Evolutionary conservation across 2,113 vertebrate genomes (phyloP).

Genomic region (Osmerus mordax): DNA sequence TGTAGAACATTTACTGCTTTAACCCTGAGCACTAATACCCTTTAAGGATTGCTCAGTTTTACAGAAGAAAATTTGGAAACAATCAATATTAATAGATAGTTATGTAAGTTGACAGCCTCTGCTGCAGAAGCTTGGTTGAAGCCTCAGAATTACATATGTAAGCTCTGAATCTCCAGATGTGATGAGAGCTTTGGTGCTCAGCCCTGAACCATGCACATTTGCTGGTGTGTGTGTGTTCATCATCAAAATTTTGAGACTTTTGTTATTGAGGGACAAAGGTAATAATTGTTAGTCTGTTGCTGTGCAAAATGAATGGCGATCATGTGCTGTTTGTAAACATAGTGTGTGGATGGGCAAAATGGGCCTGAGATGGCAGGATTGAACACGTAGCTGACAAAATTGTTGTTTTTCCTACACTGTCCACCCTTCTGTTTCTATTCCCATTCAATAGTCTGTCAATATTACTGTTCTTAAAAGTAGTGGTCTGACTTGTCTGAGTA

Average conservation of each 20-base stretch:
- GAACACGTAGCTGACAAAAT: constrained; percentile 26
- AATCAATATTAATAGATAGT: constrained; percentile 68
- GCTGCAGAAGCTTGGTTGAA: constrained; percentile 36
- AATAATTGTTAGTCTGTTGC: no score
- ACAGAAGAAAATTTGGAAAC: constrained; percentile 55
- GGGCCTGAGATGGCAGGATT: constrained; percentile 26
- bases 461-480: constrained; percentile 31
- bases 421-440: no score
- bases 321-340: no score
- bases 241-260: constrained; percentile 3
- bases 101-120: constrained; percentile 57
- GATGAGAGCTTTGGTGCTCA: constrained; percentile 26
- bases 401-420: constrained; percentile 19
- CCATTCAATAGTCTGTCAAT: constrained; percentile 7
- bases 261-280: no score
- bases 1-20: constrained; percentile 60
- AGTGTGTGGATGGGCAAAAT: constrained; percentile 13
- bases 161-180: constrained; percentile 35
- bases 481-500: constrained; percentile 29
- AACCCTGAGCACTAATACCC: constrained; percentile 60
- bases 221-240: constrained; percentile 3
- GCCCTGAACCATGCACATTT: constrained; percentile 14
- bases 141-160: constrained; percentile 21
- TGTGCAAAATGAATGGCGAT: no score
- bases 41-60: constrained; percentile 49